Evolutionary conservation across 1,140 invertebrate genomes (phyloP).

Genomic region (Limonius californicus): DNA sequence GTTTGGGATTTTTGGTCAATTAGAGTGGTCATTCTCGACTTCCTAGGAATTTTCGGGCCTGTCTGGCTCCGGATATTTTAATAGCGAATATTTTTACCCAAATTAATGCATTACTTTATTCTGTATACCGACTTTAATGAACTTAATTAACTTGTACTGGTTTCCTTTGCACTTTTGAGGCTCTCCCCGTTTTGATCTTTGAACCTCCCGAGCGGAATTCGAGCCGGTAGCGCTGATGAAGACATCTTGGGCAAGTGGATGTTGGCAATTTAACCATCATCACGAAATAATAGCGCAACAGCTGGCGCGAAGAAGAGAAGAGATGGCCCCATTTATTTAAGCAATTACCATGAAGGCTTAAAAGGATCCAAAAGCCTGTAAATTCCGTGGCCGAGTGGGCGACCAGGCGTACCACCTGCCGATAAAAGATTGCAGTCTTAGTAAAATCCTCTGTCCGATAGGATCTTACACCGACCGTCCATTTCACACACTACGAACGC

Average conservation of each 20-base stretch:
- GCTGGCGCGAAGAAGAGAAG: neutral
- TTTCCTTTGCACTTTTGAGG: neutral
- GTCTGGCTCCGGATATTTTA: too few species aligned
- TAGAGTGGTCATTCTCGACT: slow-evolving; percentile 1
- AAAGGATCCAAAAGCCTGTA: slow-evolving; percentile 18
- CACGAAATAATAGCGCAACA: neutral
- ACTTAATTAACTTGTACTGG: neutral
- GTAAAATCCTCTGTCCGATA: slow-evolving; percentile 33
- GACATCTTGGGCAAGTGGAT: neutral
- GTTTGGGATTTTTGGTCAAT: slow-evolving; percentile 5
- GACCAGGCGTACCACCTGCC: slow-evolving; percentile 32
- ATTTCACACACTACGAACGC: slow-evolving; percentile 29
- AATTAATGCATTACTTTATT: neutral
- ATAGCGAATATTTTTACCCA: too few species aligned
- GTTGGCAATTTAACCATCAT: neutral
- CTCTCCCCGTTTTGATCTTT: too few species aligned
- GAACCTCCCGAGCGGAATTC: too few species aligned
- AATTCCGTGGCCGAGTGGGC: slow-evolving; percentile 17
- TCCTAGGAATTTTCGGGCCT: neutral
- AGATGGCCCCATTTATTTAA: slow-evolving; percentile 19
- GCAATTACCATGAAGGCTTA: slow-evolving; percentile 21
- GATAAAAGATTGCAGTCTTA: slow-evolving; percentile 32
- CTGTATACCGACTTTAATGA: neutral
- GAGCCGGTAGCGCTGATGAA: too few species aligned
- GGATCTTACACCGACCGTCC: slow-evolving; percentile 29